Evolutionary conservation across 2,113 vertebrate species (phyloP), one percentile per base, ranked within the genome.

Genomic region (Hoplias malabaricus): DNA sequence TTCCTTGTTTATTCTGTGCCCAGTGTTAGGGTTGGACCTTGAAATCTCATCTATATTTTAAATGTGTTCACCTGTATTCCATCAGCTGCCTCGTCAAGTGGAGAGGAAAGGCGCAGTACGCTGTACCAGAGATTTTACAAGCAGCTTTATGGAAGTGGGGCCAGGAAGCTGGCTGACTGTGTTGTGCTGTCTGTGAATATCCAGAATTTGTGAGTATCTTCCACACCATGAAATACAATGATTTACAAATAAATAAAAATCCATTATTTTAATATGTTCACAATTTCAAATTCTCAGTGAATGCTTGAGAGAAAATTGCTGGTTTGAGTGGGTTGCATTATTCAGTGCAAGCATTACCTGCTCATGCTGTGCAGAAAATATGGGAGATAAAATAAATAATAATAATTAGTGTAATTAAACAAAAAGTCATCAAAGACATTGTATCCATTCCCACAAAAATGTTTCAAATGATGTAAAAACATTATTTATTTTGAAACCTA

Each of bases 91-190:
- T 89, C 89, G 19, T 0, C 80, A 0, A 87, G 69, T 59, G 33
- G 80, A 67, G 79, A 86, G 83, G 27, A 83, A 83, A 11, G 80
- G 38, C 87, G 86, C 76, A 88, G 91, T 67, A 78, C 88, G 9
- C 77, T 94, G 16, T 92, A 92, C 78, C 85, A 88, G 83, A 88
- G 82, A 65, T 93, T 94, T 81, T 91, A 90, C 82, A 84, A 87
- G 50, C 84, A 91, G 75, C 86, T 94, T 42, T 89, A 93, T 83
- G 90, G 93, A 75, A 90, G 92, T n/a, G 75, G 46, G 4, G 76
- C 81, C 19, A 81, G 67, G 77, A 86, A 85, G 31, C 85, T 92
- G 3, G 90, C 89, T 0, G 91, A 93, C 81, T 93, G 92, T 63
- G 85, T 93, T 62, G 86, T 89, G 76, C 85, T 94, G 80, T 90